Conservation (phyloP, 2,888 invertebrate genomes). For the Catotricha subobsoleta region DNA sequence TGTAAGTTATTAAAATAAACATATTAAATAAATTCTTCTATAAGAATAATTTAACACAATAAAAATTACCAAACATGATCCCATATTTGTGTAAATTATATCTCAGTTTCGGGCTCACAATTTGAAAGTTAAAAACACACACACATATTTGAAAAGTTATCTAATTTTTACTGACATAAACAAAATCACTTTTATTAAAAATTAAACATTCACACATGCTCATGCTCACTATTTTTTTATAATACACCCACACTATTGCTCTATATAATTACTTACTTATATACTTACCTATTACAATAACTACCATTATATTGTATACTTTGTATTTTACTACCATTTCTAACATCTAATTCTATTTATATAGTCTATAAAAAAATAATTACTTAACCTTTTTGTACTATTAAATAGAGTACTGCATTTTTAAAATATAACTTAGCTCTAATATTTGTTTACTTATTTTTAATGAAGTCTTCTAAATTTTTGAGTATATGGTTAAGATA, state of each 20-base stretch:
- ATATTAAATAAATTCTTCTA: too few relatives aligned
- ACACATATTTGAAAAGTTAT: not conserved
- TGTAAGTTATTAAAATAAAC: too few relatives aligned
- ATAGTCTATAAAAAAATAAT: not conserved
- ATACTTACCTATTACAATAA: not conserved
- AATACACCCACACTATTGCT: constrained; percentile 15
- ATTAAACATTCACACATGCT: constrained; percentile 31
- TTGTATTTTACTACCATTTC: not conserved
- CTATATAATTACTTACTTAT: not conserved
- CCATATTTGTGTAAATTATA: too few relatives aligned
- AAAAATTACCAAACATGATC: not conserved
- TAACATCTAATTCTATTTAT: not conserved
- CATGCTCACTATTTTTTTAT: constrained; percentile 26
- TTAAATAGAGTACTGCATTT: not conserved
- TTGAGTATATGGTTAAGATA: not conserved
- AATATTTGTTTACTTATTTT: not conserved
- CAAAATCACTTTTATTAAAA: too few relatives aligned
- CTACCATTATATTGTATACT: not conserved
- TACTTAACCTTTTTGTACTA: not conserved
- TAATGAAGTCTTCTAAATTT: not conserved
- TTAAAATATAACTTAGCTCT: not conserved
- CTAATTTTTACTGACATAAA: not conserved
- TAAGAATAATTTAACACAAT: not conserved
- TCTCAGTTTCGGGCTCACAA: too few relatives aligned
- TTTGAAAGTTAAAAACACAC: not conserved